Evolutionary conservation across 2,797 vertebrate genomes (phyloP).

Genomic region (Malacoctenus gilli): DNA sequence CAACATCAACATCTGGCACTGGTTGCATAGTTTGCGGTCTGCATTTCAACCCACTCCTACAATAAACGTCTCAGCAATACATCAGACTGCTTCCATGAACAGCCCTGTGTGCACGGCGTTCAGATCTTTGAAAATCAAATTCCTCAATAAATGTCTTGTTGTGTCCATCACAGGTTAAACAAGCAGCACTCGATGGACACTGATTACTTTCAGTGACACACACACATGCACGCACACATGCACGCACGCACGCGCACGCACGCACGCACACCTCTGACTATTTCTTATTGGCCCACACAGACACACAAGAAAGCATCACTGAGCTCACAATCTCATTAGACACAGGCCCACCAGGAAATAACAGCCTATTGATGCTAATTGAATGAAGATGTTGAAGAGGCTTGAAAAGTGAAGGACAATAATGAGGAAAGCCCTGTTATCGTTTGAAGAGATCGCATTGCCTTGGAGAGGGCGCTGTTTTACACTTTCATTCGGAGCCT

Average conservation of each 20-base stretch:
- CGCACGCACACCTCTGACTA: slow-evolving; percentile 9
- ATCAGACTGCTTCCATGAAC: slow-evolving; percentile 52
- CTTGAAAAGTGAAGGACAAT: slow-evolving; percentile 38
- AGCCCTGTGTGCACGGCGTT: slow-evolving; percentile 38
- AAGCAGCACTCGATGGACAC: no score
- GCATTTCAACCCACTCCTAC: slow-evolving; percentile 65
- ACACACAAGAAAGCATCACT: slow-evolving; percentile 28
- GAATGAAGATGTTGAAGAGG: slow-evolving; percentile 56
- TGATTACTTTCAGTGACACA: no score
- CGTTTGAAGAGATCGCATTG: slow-evolving; percentile 44
- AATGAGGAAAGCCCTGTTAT: slow-evolving; percentile 22
- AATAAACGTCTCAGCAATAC: slow-evolving; percentile 61
- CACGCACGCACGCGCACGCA: neutral
- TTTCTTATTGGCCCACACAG: no score
- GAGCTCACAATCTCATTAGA: slow-evolving; percentile 54
- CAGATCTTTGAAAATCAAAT: slow-evolving; percentile 41
- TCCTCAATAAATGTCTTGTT: slow-evolving; percentile 48
- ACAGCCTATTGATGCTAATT: slow-evolving; percentile 53
- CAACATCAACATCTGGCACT: slow-evolving; percentile 72
- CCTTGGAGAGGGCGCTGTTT: slow-evolving; percentile 44
- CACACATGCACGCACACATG: slow-evolving; percentile 1
- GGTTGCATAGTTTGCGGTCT: slow-evolving; percentile 61
- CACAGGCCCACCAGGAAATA: slow-evolving; percentile 39
- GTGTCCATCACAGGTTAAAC: slow-evolving; percentile 34
- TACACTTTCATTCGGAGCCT: slow-evolving; percentile 16